Percentiles rank a stretch among this genome's conserved stretches.
These are phyloP conservation scores for Spondyliosoma cantharus DNA, from an alignment of 2,797 vertebrate species.

Conservation along the genomic window DNA sequence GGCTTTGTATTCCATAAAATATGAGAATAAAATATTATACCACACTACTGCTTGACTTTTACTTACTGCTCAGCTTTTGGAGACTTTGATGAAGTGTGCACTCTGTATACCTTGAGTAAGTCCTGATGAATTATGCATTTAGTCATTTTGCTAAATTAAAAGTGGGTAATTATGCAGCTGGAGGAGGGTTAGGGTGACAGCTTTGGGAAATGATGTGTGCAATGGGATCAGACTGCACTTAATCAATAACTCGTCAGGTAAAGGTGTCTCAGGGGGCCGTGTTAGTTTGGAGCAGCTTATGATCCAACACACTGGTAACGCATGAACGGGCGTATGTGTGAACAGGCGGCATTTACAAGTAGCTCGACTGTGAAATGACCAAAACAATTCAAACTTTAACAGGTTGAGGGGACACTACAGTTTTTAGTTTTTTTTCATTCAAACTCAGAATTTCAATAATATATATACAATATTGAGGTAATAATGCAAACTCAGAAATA, in stretches of 20 bases:
- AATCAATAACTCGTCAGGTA: background rate
- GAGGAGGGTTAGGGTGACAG: background rate
- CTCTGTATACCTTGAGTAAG: background rate
- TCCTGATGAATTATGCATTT: slow-evolving; percentile 18
- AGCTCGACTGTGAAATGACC: too few relatives aligned
- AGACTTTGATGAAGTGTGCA: background rate
- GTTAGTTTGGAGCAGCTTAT: background rate
- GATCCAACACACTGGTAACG: background rate
- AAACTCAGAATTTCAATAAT: too few relatives aligned
- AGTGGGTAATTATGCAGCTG: slow-evolving; percentile 4
- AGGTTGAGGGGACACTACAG: too few relatives aligned
- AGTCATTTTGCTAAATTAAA: slow-evolving; percentile 19
- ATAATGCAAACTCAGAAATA: too few relatives aligned
- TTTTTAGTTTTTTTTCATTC: too few relatives aligned
- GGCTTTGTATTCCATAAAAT: slow-evolving; percentile 83
- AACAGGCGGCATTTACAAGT: too few relatives aligned
- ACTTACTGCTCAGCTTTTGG: background rate
- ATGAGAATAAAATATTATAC: slow-evolving; percentile 84
- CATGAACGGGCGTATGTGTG: too few relatives aligned
- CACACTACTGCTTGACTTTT: slow-evolving; percentile 54
- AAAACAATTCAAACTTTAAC: too few relatives aligned
- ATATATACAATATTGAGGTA: too few relatives aligned
- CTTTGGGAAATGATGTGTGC: background rate
- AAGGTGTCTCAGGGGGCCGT: background rate
- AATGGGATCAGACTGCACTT: background rate